phyloP scores from a whole-genome alignment of 2,113 vertebrate genomes.

The zebrafish (Danio rerio) region GRCz12tu NC_133187.1:2349001-2349500 shows the following conservation, averaged over 20 bases:
- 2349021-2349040: too few species aligned
- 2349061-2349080: too few species aligned
- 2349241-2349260: constrained; percentile 31
- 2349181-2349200: not conserved
- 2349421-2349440: not conserved
- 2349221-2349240: not conserved
- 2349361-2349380: not conserved
- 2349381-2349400: not conserved
- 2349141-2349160: too few species aligned
- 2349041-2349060: too few species aligned
- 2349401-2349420: not conserved
- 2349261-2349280: constrained; percentile 12
- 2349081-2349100: too few species aligned
- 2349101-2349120: too few species aligned
- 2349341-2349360: constrained; percentile 25
- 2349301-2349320: constrained; percentile 22
- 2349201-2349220: not conserved
- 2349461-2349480: not conserved
- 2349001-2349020: too few species aligned
- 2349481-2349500: not conserved
- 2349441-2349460: not conserved
- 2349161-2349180: not conserved
- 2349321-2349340: constrained; percentile 5
- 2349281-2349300: constrained; percentile 11
- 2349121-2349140: too few species aligned